Base-by-base conservation (phyloP, 1,140 invertebrate genomes). In the Eubasilissa regina region DNA sequence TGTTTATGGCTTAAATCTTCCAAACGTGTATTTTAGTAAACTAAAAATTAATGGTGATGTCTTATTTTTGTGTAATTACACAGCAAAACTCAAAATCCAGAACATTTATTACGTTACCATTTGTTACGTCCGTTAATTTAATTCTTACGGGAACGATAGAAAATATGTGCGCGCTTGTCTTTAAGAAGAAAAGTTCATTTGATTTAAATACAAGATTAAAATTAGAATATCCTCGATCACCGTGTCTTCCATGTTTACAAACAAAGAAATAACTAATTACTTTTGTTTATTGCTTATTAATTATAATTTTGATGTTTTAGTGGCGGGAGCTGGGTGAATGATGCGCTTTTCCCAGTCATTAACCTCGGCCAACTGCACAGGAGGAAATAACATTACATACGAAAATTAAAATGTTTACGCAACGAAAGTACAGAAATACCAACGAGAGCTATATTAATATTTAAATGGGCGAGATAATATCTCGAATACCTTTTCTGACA, bases 251-350 rank as follows among this genome's bases (percentile, higher is more conserved):
- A 47, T 47, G 12, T 68, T 17, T 68, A 68, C 35, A 68, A 68
- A 45, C 44, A 68, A 68, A 1, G 13, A 17, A 11, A 48, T 68
- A 68, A 45, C 64, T 45, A 68, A 45, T 68, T 21, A 47, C n/a
- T 25, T 64, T 64, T 35, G 60, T 64, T 64, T 64, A 64, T 64
- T 64, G 60, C 60, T 35, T 64, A 64, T 64, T 64, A 64, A 64
- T 64, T 25, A 64, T 25, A 11, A 10, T 64, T 43, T 44, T 13
- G 60, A 1, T 0, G 60, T 35, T 21, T 21, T 10, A 15, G 3
- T 35, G 60, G 4, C 60, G 55, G 55, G 55, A 58, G 55, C 13
- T 64, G 60, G 25, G 48, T 64, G 25, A 64, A 64, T 43, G 60
- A 43, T 43, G 21, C 60, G 13, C 60, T 64, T 64, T 64, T 64